Base-by-base conservation (phyloP, 2,797 vertebrate genomes). In the Kryptolebias ocellatus region DNA sequence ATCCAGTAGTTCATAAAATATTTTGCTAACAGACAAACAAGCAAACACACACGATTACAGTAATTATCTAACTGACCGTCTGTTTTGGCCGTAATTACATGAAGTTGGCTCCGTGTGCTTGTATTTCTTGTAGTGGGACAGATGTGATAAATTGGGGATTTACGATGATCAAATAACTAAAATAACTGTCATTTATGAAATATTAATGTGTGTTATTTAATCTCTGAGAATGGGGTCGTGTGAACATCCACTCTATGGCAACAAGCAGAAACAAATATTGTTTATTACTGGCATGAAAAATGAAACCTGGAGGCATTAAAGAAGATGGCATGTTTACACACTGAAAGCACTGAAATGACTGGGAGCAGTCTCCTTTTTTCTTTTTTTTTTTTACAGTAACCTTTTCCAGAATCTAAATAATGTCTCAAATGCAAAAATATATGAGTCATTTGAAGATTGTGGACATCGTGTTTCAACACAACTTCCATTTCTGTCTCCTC, bases 401-500 rank as follows among this genome's bases (percentile, higher is more conserved):
- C 4, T n/a, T 18, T 17, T 47, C 17, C 17, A 47, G 7, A 18
- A 49, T 49, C 17, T n/a, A 49, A 49, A 18, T 49, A n/a, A 5
- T 10, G 47, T 18, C 7, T 20, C 0, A 46, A 15, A 49, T 20
- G 12, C 1, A 64, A 73, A 72, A 80, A 68, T 64, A 83, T 75
- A 44, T 77, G 67, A 83, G 85, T 85, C 74, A 85, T 58, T 28
- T 59, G 73, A 20, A 24, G 28, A 63, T 49, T 42, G 64, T 55
- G 6, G 15, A 70, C 49, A 73, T 70, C 80, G 69, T 49, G 57
- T 28, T 79, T 77, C 53, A 77, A 70, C 74, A 76, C 74, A 90
- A 77, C 83, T 87, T 83, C 20, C 45, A 83, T 74, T 73, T 18
- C 20, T 46, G 55, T 24, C 12, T 17, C 55, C 59, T 16, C 70